Base-by-base conservation (phyloP, 2,888 invertebrate genomes). In the Cheilosia impressa region DNA sequence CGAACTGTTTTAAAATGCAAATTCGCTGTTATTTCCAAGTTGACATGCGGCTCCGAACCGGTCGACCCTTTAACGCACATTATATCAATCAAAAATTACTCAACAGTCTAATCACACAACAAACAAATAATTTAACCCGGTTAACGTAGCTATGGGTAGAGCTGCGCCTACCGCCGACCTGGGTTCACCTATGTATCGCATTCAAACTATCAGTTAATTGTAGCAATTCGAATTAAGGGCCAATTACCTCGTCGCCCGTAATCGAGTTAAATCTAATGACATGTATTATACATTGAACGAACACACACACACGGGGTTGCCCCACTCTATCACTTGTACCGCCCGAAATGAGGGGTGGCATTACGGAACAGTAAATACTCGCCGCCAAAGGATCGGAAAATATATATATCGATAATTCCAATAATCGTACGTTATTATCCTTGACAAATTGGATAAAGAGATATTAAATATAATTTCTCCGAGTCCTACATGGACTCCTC, bases 391-490 rank as follows among this genome's bases (percentile, higher is more conserved):
- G 31, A 50, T 22, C 2, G 22, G 13, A 52, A 77, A 71, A 22
- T 22, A 50, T 22, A 19, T 19, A 53, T 41, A 45, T 27, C 66
- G 66, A 82, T 66, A 78, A 73, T 73, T 38, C 63, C 68, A 43
- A 73, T 83, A 73, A 83, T 73, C 78, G 78, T 50, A 22, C 22
- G 31, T 45, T 55, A 77, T 75, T 75, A 84, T 79, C 53, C 58
- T 47, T 84, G 79, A 79, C 75, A 84, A 84, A 84, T 84, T 84
- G 75, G 63, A 69, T 60, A 75, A 79, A 43, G 58, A 60, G 69
- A 79, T 75, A 60, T 75, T 71, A 58, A 75, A 79, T 69, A 60
- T 68, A 63, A 57, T 57, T 73, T 55, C 58, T 38, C 38, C 13
- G 38, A 38, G 27, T 24, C 72, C 34, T 66, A 22, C 52, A 2